These are phyloP conservation scores for Dysmachus trigonus DNA, from an alignment of 2,888 invertebrate species.

Conservation along the genomic window DNA sequence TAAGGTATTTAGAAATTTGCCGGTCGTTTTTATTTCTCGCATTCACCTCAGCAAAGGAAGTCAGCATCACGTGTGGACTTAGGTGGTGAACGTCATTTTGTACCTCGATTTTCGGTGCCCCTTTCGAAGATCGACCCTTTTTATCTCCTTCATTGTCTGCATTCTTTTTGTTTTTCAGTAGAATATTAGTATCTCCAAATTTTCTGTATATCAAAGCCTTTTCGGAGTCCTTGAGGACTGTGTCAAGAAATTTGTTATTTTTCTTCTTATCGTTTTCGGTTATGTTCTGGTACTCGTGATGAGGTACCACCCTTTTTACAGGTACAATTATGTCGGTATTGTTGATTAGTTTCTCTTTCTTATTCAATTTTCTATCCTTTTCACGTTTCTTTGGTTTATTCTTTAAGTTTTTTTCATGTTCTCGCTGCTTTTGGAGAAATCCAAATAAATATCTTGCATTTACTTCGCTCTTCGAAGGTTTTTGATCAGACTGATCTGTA, in stretches of 20 bases:
- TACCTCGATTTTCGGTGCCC: conserved; percentile 39
- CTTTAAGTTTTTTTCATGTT: conserved; percentile 46
- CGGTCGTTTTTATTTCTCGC: neutral
- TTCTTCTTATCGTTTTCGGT: conserved; percentile 46
- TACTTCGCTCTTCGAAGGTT: conserved; percentile 22
- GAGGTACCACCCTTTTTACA: conserved; percentile 47
- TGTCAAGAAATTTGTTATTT: conserved; percentile 22
- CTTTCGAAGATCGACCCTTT: conserved; percentile 4
- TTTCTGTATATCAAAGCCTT: conserved; percentile 47
- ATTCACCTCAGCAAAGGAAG: conserved; percentile 49
- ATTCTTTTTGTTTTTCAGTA: conserved; percentile 48
- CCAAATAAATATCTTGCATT: conserved; percentile 49
- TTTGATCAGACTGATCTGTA: neutral
- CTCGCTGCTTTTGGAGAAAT: conserved; percentile 48
- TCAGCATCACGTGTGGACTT: conserved; percentile 46
- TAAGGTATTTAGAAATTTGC: conserved; percentile 48
- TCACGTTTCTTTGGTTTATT: conserved; percentile 49
- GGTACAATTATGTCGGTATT: conserved; percentile 47
- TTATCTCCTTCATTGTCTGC: neutral
- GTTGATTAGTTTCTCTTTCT: conserved; percentile 40
- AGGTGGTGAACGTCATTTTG: conserved; percentile 43
- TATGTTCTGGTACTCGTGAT: conserved; percentile 52
- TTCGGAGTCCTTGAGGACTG: conserved; percentile 23
- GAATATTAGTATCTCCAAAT: conserved; percentile 52
- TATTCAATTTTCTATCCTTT: conserved; percentile 44